Evolutionary conservation across 2,888 invertebrate species (phyloP).

Genomic region (Netelia virgata): DNA sequence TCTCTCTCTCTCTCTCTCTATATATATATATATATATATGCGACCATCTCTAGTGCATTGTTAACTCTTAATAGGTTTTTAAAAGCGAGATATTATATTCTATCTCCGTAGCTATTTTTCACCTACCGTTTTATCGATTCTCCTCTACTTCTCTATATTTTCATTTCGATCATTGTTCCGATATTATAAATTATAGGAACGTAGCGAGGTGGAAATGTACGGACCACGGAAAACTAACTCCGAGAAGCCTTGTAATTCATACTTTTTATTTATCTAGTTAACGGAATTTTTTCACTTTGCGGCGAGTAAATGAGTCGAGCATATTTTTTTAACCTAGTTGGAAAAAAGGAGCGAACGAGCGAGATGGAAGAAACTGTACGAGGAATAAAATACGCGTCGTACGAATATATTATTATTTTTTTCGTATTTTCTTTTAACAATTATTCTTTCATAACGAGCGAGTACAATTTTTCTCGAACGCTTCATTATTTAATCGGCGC

Average conservation of each 20-base stretch:
- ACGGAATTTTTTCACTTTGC: conserved; percentile 21
- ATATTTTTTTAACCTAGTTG: conserved; percentile 21
- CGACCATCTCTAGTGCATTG: not conserved
- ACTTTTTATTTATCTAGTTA: conserved; percentile 49
- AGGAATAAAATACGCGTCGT: not conserved
- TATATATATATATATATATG: not conserved
- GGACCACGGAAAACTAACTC: conserved; percentile 23
- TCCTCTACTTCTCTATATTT: not conserved
- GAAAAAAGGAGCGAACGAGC: conserved; percentile 26
- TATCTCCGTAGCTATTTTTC: too few species aligned
- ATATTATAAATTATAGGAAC: conserved; percentile 16
- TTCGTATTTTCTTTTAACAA: too few species aligned
- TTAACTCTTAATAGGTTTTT: conserved; percentile 12
- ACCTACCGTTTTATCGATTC: not conserved
- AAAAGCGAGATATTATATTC: conserved; percentile 4
- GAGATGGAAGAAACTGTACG: conserved; percentile 6
- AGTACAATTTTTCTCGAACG: not conserved
- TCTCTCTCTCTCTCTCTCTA: too few species aligned
- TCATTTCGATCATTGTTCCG: not conserved
- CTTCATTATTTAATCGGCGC: not conserved
- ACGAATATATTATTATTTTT: too few species aligned
- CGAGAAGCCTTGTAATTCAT: conserved; percentile 36
- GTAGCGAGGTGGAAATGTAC: not conserved
- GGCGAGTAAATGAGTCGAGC: conserved; percentile 55
- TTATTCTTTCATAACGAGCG: not conserved